These are phyloP conservation scores for Gallinago media DNA, from an alignment of 2,113 vertebrate species.

Conservation along the genomic window DNA sequence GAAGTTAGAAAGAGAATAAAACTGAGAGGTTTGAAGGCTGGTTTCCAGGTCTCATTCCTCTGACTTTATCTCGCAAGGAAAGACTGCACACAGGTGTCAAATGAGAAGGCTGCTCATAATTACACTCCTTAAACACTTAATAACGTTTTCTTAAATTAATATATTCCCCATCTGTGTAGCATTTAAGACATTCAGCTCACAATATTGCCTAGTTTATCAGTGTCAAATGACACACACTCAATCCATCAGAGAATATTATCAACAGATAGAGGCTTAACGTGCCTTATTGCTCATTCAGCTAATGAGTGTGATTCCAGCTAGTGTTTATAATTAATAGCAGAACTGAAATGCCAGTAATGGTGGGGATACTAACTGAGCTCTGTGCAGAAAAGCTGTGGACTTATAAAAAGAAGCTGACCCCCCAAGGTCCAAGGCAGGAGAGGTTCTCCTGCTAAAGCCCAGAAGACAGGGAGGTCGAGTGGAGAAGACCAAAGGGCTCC, in stretches of 20 bases:
- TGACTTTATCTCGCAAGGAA: slow-evolving; percentile 35
- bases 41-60: slow-evolving; percentile 31
- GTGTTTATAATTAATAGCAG: slow-evolving; percentile 65
- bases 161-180: slow-evolving; percentile 61
- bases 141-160: slow-evolving; percentile 70
- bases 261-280: slow-evolving; percentile 61
- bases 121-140: slow-evolving; percentile 69
- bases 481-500: accelerated
- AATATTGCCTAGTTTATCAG: slow-evolving; percentile 75
- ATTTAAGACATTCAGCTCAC: slow-evolving; percentile 62
- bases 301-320: slow-evolving; percentile 38
- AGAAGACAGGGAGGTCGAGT: accelerated
- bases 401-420: accelerated
- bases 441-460: background rate
- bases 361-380: background rate
- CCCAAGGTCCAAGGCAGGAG: background rate
- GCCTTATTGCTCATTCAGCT: slow-evolving; percentile 58
- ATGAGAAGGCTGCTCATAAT: slow-evolving; percentile 69
- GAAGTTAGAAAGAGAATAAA: background rate
- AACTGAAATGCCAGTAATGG: background rate
- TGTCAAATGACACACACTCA: slow-evolving; percentile 71
- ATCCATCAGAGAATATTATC: slow-evolving; percentile 69
- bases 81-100: slow-evolving; percentile 65
- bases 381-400: background rate
- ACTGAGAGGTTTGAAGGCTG: background rate